These are phyloP conservation scores for Haemorhous mexicanus DNA, from an alignment of 2,113 vertebrate genomes.

Conservation along the genomic window DNA sequence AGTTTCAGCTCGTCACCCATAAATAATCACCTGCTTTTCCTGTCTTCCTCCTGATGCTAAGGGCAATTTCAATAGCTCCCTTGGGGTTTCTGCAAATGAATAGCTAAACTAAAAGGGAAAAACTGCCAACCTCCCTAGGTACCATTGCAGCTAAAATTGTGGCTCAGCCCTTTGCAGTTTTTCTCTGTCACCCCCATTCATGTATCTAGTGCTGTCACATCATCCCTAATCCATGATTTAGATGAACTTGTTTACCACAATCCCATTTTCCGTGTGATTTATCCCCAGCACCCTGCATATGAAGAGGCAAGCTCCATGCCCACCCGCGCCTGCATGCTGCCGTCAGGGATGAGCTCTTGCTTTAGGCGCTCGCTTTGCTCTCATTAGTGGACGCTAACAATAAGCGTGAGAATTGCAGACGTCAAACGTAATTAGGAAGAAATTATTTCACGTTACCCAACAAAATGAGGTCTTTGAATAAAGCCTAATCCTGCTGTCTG, in stretches of 20 bases:
- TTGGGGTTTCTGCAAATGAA: not conserved
- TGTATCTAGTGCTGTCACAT: not conserved
- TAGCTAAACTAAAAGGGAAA: not conserved
- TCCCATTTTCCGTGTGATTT: constrained; percentile 33
- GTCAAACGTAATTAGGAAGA: not conserved
- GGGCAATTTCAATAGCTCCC: not conserved
- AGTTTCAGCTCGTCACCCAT: not conserved
- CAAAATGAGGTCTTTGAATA: not conserved
- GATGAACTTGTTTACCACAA: constrained; percentile 39
- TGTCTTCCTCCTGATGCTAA: not conserved
- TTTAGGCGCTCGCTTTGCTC: constrained; percentile 26
- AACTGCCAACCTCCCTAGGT: not conserved
- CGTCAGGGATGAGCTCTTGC: not conserved
- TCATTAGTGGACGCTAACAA: constrained; percentile 34
- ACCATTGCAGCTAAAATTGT: not conserved
- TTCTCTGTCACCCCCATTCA: not conserved
- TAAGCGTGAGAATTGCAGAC: constrained; percentile 32
- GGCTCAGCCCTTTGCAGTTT: not conserved
- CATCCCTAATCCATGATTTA: constrained; percentile 32
- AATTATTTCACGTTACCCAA: constrained; percentile 1
- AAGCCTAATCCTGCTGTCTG: constrained; percentile 46
- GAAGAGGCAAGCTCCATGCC: not conserved
- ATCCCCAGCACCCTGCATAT: not conserved
- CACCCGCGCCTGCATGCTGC: rapidly evolving
- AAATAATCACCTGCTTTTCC: not conserved